Percentiles rank a stretch among this genome's conserved stretches.
Conservation (phyloP, 2,797 vertebrate species). For the Gorsachius magnificus region DNA sequence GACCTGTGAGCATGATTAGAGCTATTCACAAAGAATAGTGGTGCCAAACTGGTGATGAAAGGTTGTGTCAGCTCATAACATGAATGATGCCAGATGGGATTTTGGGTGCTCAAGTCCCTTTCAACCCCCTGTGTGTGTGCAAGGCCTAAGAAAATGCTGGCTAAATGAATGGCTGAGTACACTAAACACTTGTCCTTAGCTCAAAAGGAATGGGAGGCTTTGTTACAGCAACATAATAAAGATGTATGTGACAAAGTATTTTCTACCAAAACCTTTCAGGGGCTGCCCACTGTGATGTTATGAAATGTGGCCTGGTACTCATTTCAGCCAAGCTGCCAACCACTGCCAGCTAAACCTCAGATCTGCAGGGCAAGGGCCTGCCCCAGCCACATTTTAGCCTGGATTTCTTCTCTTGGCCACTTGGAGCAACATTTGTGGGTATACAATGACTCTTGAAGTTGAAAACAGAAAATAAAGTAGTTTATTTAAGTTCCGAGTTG, state of each 20-base stretch:
- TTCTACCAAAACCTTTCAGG: background rate
- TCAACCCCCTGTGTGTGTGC: background rate
- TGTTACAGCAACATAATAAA: background rate
- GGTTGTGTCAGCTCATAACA: background rate
- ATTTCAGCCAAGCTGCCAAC: constrained; percentile 71
- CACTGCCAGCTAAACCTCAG: constrained; percentile 42
- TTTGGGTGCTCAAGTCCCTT: background rate
- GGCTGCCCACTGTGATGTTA: background rate
- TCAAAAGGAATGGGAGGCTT: background rate
- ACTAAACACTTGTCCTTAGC: background rate
- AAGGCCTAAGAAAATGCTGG: background rate
- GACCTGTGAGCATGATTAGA: background rate
- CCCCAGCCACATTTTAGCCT: background rate
- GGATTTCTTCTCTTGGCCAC: background rate
- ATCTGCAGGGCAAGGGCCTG: background rate
- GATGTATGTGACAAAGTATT: background rate
- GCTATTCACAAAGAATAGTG: background rate
- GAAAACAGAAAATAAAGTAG: background rate
- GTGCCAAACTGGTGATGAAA: background rate
- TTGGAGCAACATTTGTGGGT: background rate
- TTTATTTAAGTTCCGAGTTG: background rate
- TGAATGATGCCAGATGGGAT: background rate
- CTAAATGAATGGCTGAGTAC: background rate
- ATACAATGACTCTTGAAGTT: constrained; percentile 47
- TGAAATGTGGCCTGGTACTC: constrained; percentile 29